Percentiles rank a stretch among this genome's conserved stretches.
These are phyloP conservation scores for Liodrosophila aerea DNA, from an alignment of 2,888 invertebrate genomes.

Conservation along the genomic window DNA sequence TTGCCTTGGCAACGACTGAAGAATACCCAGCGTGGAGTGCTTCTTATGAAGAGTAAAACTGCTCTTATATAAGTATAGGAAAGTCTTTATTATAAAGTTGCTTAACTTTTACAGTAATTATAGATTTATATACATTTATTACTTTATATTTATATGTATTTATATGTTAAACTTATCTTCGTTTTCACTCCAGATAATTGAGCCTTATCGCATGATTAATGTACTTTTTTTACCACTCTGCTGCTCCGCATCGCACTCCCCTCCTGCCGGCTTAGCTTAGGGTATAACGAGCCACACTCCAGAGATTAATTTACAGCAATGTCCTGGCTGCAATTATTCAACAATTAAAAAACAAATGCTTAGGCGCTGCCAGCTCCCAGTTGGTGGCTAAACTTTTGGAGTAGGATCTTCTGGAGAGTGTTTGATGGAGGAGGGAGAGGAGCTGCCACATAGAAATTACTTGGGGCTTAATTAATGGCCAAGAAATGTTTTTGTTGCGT, in stretches of 20 bases:
- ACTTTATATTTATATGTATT: no score
- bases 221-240: neutral
- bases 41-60: no score
- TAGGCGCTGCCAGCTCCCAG: conserved; percentile 9
- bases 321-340: conserved; percentile 56
- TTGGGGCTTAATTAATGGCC: conserved; percentile 70
- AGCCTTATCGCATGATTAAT: no score
- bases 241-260: neutral
- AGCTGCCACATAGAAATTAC: conserved; percentile 51
- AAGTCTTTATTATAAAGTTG: neutral
- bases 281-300: conserved; percentile 13
- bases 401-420: neutral
- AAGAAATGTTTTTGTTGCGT: conserved; percentile 55
- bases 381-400: conserved; percentile 7
- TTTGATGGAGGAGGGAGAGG: neutral
- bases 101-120: no score
- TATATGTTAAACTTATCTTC: no score
- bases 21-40: conserved; percentile 13
- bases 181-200: no score
- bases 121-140: no score
- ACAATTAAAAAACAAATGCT: conserved; percentile 66
- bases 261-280: conserved; percentile 5
- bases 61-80: no score
- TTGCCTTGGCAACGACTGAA: neutral
- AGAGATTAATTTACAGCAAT: conserved; percentile 34